A percentile compares a stretch with the other conserved stretches of the same genome.
Evolutionary conservation across 2,888 invertebrate species (phyloP).

Genomic region (Lasius platythorax): DNA sequence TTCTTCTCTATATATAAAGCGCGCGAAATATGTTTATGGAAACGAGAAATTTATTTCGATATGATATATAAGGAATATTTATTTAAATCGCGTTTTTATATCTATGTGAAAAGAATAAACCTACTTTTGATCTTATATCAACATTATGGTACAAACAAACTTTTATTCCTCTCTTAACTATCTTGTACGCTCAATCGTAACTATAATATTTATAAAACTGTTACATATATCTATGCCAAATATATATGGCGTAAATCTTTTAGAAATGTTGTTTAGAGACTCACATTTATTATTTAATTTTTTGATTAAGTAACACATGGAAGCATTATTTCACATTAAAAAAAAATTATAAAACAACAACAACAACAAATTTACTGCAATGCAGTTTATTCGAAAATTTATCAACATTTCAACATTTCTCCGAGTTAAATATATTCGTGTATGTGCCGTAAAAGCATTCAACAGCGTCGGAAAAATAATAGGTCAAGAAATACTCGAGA

Average conservation of each 20-base stretch:
- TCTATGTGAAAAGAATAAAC: neutral
- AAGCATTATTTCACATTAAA: neutral
- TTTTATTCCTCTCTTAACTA: neutral
- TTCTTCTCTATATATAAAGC: neutral
- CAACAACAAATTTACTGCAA: slow-evolving; percentile 18
- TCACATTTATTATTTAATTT: neutral
- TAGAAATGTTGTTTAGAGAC: neutral
- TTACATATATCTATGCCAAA: neutral
- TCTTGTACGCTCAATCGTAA: neutral
- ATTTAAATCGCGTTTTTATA: neutral
- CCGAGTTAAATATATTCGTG: slow-evolving; percentile 28
- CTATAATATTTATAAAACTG: neutral
- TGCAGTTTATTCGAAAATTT: slow-evolving; percentile 30
- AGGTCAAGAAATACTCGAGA: slow-evolving; percentile 71
- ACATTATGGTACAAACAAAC: too few species aligned
- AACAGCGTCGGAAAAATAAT: slow-evolving; percentile 58
- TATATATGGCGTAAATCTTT: neutral
- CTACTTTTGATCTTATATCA: neutral
- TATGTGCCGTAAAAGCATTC: slow-evolving; percentile 51
- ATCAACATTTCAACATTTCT: slow-evolving; percentile 5
- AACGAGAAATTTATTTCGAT: slow-evolving; percentile 5
- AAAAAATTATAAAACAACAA: too few species aligned
- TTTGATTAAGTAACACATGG: neutral
- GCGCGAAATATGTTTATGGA: neutral
- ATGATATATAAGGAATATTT: neutral